phyloP scores from a whole-genome alignment of 2,797 vertebrate genomes.

The Sebastes aleutianus region DNA sequence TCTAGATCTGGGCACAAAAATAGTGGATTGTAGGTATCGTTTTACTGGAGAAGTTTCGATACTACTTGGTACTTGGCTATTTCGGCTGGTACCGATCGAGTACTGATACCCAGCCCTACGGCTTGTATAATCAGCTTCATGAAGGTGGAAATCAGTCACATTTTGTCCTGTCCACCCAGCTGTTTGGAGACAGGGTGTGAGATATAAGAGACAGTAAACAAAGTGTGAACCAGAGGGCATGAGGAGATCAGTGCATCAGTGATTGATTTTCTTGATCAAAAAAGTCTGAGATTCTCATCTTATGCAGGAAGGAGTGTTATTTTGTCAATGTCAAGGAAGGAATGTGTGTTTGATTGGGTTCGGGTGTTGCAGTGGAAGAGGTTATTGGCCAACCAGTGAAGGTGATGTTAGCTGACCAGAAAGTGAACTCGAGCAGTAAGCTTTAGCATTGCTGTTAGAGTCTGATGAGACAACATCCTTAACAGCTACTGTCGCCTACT shows the following conservation, averaged over 20 bases:
- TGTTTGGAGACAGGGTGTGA: not conserved
- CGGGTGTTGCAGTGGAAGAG: not conserved
- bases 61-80: no score
- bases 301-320: not conserved
- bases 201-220: not conserved
- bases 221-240: not conserved
- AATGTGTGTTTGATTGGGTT: not conserved
- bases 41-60: no score
- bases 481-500: not conserved
- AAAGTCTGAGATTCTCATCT: not conserved
- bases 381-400: not conserved
- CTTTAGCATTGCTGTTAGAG: not conserved
- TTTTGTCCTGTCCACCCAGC: not conserved
- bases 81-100: no score
- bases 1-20: no score
- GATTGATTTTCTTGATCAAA: conserved; percentile 1
- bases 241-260: not conserved
- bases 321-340: not conserved
- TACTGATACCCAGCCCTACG: no score
- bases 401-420: not conserved
- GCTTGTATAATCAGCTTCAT: not conserved
- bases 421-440: not conserved
- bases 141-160: not conserved
- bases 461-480: not conserved
- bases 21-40: no score